These are phyloP conservation scores for Zele albiditarsus DNA, from an alignment of 2,888 invertebrate species.

Conservation along the genomic window DNA sequence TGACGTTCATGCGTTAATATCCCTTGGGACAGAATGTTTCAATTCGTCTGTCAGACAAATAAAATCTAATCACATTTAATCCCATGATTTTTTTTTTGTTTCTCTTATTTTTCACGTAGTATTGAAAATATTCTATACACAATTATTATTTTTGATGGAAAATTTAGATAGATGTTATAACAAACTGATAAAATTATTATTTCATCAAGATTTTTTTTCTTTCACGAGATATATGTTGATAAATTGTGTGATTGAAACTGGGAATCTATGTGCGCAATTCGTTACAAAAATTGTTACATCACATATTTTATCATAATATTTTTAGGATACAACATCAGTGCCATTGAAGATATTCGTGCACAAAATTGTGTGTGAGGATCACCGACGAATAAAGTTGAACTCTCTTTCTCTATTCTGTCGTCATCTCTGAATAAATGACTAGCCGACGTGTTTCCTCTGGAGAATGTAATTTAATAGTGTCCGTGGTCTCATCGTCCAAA, in stretches of 20 bases:
- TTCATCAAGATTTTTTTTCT: no score
- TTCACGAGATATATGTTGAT: no score
- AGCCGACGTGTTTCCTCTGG: conserved; percentile 1
- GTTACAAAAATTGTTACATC: no score
- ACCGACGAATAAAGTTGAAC: conserved; percentile 8
- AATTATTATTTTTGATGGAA: not conserved
- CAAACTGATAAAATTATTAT: no score
- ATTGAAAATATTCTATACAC: no score
- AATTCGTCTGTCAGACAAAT: conserved; percentile 23
- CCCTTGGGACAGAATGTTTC: conserved; percentile 33
- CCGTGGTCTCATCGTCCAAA: conserved; percentile 20
- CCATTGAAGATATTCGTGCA: not conserved
- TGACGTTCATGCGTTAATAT: conserved; percentile 30
- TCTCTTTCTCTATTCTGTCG: not conserved
- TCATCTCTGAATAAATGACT: conserved; percentile 33
- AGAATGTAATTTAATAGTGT: conserved; percentile 31
- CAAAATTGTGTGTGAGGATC: not conserved
- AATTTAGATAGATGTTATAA: not conserved
- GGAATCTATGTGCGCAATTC: no score
- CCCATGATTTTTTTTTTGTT: not conserved
- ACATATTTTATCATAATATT: no score
- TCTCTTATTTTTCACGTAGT: not conserved
- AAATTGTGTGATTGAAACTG: no score
- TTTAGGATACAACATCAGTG: no score
- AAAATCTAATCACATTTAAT: conserved; percentile 22